phyloP scores from a whole-genome alignment of 2,797 vertebrate species.

The Peromyscus eremicus region DNA sequence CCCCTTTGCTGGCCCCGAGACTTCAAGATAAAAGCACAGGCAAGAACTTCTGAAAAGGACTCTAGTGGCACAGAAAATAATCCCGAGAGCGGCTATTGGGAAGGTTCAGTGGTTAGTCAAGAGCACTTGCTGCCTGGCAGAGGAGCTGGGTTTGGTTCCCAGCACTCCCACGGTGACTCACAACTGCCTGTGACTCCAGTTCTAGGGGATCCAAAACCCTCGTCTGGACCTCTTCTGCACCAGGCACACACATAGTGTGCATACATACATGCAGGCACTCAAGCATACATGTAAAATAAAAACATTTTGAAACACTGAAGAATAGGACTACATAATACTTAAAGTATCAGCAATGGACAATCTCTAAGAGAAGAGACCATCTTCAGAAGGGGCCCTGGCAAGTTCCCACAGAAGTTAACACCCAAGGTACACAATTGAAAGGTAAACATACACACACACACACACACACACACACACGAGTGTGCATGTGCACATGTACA shows the following conservation, averaged over 20 bases:
- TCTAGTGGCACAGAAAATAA: neutral
- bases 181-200: neutral
- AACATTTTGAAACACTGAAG: neutral
- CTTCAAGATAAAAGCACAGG: neutral
- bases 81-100: neutral
- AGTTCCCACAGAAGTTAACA: neutral
- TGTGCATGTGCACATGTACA: neutral
- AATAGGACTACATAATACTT: neutral
- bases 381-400: neutral
- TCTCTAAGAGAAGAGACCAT: neutral
- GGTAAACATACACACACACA: neutral
- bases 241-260: neutral
- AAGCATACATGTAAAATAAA: neutral
- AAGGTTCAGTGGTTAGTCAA: too few relatives aligned
- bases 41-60: neutral
- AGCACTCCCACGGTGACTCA: neutral
- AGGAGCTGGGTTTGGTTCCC: neutral
- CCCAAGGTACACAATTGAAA: neutral
- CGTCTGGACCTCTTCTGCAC: neutral
- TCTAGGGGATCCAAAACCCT: neutral
- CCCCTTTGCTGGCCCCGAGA: neutral
- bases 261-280: neutral
- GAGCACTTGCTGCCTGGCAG: neutral
- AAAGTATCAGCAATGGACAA: neutral
- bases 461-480: neutral